Conservation (phyloP, 2,888 invertebrate genomes). For the Eristalis pertinax region DNA sequence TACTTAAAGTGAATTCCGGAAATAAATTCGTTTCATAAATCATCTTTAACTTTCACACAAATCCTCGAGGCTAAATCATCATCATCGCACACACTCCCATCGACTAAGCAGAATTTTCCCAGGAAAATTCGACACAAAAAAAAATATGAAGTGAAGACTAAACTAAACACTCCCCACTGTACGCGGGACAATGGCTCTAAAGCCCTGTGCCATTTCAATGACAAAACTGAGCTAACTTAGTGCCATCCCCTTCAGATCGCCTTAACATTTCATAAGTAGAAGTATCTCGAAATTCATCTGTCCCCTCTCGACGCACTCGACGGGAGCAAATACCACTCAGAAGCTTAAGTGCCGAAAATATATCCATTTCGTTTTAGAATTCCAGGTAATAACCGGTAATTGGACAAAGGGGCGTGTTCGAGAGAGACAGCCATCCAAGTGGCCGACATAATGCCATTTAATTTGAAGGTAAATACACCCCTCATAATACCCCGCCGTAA, state of each 20-base stretch:
- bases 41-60: constrained; percentile 29
- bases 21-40: constrained; percentile 46
- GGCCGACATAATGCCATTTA: constrained; percentile 59
- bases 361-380: constrained; percentile 48
- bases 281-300: constrained; percentile 42
- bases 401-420: constrained; percentile 57
- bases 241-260: constrained; percentile 11
- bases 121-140: background rate
- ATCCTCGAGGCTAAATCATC: constrained; percentile 27
- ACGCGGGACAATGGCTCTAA: background rate
- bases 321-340: constrained; percentile 14
- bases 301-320: constrained; percentile 12
- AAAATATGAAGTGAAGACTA: background rate
- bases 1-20: constrained; percentile 1
- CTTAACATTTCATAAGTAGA: constrained; percentile 53
- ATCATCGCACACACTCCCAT: background rate
- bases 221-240: background rate
- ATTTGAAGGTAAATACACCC: constrained; percentile 55
- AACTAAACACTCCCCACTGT: constrained; percentile 8
- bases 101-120: background rate
- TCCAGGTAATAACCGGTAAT: constrained; percentile 60
- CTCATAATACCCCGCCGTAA: constrained; percentile 13
- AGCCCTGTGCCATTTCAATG: background rate
- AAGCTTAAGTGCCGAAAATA: constrained; percentile 33
- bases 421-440: constrained; percentile 57